Conservation (phyloP, 2,888 invertebrate genomes). For the Ormyrus pomaceus region DNA sequence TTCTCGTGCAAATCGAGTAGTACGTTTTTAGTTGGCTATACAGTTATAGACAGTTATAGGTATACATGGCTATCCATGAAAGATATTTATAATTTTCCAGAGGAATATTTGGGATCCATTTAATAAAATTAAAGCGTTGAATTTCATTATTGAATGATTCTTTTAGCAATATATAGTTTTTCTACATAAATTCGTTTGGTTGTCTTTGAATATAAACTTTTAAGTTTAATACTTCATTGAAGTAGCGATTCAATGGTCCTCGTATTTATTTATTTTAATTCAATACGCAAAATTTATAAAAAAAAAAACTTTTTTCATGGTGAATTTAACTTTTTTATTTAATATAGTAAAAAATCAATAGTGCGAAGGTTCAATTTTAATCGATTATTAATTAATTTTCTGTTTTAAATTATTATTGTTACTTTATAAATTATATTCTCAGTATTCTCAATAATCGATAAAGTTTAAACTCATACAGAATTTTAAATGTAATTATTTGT, state of each 20-base stretch:
- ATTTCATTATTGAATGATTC: too few relatives aligned
- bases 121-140: too few relatives aligned
- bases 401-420: too few relatives aligned
- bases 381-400: too few relatives aligned
- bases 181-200: background rate
- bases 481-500: too few relatives aligned
- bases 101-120: too few relatives aligned
- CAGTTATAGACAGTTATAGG: slow-evolving; percentile 44
- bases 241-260: slow-evolving; percentile 20
- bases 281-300: background rate
- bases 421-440: background rate
- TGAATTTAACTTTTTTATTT: background rate
- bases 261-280: background rate
- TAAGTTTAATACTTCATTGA: slow-evolving; percentile 5
- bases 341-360: too few relatives aligned
- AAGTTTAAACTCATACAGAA: too few relatives aligned
- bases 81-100: background rate
- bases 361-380: too few relatives aligned
- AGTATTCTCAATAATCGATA: too few relatives aligned
- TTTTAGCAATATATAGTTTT: background rate
- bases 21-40: slow-evolving; percentile 32
- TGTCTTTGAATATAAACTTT: background rate
- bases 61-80: slow-evolving; percentile 18
- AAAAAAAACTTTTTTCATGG: background rate
- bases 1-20: background rate